Evolutionary conservation across 2,797 vertebrate genomes (phyloP).

Genomic region (Mormyrus proboscirostris): DNA sequence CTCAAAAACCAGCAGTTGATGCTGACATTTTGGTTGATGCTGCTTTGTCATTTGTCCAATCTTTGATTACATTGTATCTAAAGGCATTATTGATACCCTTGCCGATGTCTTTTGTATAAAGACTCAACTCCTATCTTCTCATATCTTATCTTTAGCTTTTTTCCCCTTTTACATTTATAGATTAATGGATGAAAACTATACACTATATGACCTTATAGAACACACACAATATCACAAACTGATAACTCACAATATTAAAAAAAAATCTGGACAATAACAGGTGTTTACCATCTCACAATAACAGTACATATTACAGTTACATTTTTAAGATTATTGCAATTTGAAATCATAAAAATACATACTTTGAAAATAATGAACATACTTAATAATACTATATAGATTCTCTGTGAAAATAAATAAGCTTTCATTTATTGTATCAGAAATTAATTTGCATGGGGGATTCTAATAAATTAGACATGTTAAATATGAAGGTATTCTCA

Average conservation of each 20-base stretch:
- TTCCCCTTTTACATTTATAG: neutral
- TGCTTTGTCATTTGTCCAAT: neutral
- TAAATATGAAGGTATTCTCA: neutral
- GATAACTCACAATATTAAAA: neutral
- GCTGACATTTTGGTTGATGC: no score
- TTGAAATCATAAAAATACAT: neutral
- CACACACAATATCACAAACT: neutral
- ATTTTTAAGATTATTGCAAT: neutral
- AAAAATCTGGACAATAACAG: neutral
- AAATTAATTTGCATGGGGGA: neutral
- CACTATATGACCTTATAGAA: neutral
- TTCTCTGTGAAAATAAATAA: neutral
- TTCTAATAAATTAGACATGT: neutral
- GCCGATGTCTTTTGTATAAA: neutral
- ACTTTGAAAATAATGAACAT: neutral
- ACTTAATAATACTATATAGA: neutral
- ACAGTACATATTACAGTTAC: neutral
- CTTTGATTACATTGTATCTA: neutral
- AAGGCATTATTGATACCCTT: neutral
- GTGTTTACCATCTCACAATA: neutral
- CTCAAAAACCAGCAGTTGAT: neutral
- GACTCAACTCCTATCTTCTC: neutral
- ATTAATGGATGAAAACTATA: neutral
- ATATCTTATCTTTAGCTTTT: neutral
- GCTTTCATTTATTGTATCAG: neutral